Evolutionary conservation across 2,797 vertebrate species (phyloP).

Genomic region (Poecile montanus): DNA sequence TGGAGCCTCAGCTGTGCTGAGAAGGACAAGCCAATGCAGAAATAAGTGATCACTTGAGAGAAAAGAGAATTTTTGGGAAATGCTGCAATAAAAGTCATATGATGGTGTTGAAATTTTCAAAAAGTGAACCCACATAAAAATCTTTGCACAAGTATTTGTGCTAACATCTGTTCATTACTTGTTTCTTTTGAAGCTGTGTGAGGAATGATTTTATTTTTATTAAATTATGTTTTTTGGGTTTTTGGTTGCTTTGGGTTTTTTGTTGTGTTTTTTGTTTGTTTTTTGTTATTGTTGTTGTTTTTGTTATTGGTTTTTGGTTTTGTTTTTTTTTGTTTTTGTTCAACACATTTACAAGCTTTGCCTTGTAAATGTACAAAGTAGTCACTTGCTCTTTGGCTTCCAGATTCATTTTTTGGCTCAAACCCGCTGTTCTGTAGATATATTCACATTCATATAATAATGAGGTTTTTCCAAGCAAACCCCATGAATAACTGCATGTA

Average conservation of each 20-base stretch:
- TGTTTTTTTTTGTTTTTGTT: not conserved
- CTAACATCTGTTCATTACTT: not conserved
- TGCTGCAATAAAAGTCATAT: not conserved
- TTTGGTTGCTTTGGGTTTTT: not conserved
- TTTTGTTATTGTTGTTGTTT: no score
- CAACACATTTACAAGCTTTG: no score
- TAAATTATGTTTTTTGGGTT: not conserved
- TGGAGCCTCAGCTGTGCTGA: not conserved
- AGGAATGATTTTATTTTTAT: not conserved
- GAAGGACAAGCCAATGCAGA: not conserved
- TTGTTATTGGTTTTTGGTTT: not conserved
- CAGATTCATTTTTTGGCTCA: not conserved
- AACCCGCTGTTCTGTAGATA: not conserved
- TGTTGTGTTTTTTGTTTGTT: no score
- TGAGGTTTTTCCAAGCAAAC: not conserved
- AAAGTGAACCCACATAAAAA: not conserved
- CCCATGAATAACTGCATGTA: fast-evolving
- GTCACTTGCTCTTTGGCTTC: not conserved
- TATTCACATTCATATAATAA: not conserved
- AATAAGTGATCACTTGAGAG: not conserved
- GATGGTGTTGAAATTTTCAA: not conserved
- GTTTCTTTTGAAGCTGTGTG: not conserved
- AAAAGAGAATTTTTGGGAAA: not conserved
- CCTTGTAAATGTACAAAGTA: not conserved
- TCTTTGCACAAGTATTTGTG: no score